Evolutionary conservation across 2,888 invertebrate genomes (phyloP).

Genomic region (Pasiphila rectangulata): DNA sequence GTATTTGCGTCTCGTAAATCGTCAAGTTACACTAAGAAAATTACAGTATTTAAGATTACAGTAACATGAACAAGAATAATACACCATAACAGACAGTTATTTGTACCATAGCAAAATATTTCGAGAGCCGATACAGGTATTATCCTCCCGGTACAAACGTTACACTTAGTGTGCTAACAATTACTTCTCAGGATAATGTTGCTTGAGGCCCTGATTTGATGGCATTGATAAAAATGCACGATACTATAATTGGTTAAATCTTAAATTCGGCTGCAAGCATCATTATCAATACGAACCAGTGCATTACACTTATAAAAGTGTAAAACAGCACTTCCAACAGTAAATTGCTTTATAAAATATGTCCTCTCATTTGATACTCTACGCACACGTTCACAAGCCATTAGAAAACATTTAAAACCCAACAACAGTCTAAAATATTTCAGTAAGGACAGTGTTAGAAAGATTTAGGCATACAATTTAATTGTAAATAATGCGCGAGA

Average conservation of each 20-base stretch:
- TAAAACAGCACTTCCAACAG: conserved; percentile 53
- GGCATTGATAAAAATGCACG: conserved; percentile 7
- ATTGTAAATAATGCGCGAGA: conserved; percentile 38
- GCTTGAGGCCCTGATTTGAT: conserved; percentile 29
- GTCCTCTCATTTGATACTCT: conserved; percentile 39
- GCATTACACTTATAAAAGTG: conserved; percentile 39
- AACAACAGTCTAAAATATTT: conserved; percentile 58
- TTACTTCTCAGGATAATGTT: conserved; percentile 34
- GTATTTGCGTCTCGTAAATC: conserved; percentile 72
- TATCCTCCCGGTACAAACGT: conserved; percentile 36
- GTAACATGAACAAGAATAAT: conserved; percentile 78
- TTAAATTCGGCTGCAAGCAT: conserved; percentile 40
- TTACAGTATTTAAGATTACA: conserved; percentile 76
- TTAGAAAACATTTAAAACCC: conserved; percentile 54
- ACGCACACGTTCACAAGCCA: conserved; percentile 45
- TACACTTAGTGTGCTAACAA: conserved; percentile 39
- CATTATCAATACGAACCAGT: conserved; percentile 39
- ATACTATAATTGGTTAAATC: conserved; percentile 3
- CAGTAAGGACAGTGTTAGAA: conserved; percentile 43
- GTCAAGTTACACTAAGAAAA: conserved; percentile 75
- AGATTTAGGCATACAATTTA: conserved; percentile 42
- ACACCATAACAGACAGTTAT: conserved; percentile 60
- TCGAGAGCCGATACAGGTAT: conserved; percentile 42
- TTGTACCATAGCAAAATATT: conserved; percentile 60
- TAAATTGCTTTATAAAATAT: conserved; percentile 42